Percentiles rank a stretch among this genome's conserved stretches.
Evolutionary conservation across 1,140 invertebrate genomes (phyloP).

Genomic region (Apocrypta bakeri): DNA sequence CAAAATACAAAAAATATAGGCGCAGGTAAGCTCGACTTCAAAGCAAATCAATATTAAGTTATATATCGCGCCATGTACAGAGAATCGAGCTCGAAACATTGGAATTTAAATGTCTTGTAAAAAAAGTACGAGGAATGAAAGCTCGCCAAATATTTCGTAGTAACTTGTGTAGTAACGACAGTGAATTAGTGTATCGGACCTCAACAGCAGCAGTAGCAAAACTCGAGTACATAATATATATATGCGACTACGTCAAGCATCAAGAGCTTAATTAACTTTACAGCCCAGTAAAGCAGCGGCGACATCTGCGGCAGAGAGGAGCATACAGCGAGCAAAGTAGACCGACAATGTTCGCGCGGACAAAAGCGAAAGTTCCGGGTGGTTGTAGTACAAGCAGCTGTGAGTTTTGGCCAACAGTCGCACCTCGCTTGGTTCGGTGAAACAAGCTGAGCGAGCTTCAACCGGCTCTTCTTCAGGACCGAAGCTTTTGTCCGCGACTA

Average conservation of each 20-base stretch:
- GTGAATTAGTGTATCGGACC: not conserved
- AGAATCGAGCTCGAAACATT: too few relatives aligned
- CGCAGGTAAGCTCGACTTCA: not conserved
- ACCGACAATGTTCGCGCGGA: slow-evolving; percentile 15
- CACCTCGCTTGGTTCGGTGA: slow-evolving; percentile 32
- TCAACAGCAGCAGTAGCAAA: not conserved
- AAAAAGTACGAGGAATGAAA: too few relatives aligned
- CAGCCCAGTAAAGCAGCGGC: not conserved
- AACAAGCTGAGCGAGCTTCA: slow-evolving; percentile 4
- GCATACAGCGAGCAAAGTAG: not conserved
- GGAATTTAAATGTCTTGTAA: too few relatives aligned
- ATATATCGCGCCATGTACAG: too few relatives aligned
- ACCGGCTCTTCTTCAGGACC: not conserved
- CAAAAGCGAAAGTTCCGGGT: not conserved
- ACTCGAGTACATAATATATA: not conserved
- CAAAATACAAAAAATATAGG: too few relatives aligned
- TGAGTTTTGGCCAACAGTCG: too few relatives aligned
- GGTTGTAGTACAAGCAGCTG: not conserved
- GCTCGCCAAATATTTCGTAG: too few relatives aligned
- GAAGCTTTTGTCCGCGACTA: not conserved
- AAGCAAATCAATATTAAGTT: not conserved
- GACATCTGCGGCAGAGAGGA: not conserved
- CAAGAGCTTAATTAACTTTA: slow-evolving; percentile 41
- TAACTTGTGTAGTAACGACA: too few relatives aligned
- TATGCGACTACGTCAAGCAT: not conserved